Conservation (phyloP, 2,888 invertebrate genomes). For the Alloscopus bannaensis region DNA sequence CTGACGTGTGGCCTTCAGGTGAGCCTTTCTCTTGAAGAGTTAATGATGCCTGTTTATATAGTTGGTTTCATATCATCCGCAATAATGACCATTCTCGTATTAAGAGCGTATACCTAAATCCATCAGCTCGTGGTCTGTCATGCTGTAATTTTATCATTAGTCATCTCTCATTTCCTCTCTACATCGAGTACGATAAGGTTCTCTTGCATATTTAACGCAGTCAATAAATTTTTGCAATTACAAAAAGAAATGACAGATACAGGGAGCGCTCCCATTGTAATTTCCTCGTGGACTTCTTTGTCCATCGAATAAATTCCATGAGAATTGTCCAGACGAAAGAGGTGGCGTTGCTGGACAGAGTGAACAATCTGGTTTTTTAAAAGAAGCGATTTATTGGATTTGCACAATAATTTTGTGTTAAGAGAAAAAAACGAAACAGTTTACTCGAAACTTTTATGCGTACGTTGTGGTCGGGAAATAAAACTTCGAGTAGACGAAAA, state of each 20-base stretch:
- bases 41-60: background rate
- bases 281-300: too few relatives aligned
- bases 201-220: too few relatives aligned
- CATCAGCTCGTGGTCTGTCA: background rate
- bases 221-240: too few relatives aligned
- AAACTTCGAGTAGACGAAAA: too few relatives aligned
- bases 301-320: too few relatives aligned
- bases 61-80: background rate
- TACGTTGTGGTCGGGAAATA: slow-evolving; percentile 1
- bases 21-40: background rate
- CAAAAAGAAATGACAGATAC: too few relatives aligned
- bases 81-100: background rate
- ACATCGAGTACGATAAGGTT: too few relatives aligned
- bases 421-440: slow-evolving; percentile 1
- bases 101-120: background rate
- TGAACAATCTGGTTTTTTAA: background rate
- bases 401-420: background rate
- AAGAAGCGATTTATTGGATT: background rate
- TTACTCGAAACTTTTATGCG: background rate
- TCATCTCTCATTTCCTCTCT: too few relatives aligned
- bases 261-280: too few relatives aligned
- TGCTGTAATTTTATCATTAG: too few relatives aligned
- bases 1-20: background rate
- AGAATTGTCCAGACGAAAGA: too few relatives aligned
- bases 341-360: too few relatives aligned